Evolutionary conservation across 2,888 invertebrate species (phyloP).

Genomic region (Leptinotarsa tumamoca): DNA sequence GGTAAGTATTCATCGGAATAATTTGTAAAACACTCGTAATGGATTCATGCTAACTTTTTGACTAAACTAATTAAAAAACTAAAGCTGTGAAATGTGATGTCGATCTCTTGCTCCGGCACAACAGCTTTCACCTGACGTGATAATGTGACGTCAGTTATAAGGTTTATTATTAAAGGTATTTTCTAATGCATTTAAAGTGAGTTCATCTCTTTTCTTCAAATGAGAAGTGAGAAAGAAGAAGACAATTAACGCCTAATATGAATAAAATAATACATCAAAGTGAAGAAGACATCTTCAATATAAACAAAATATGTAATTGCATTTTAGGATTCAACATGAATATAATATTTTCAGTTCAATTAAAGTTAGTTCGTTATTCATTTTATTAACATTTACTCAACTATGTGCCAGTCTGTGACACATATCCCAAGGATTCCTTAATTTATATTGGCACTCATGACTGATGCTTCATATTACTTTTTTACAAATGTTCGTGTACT

Average conservation of each 20-base stretch:
- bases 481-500: too few relatives aligned
- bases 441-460: too few relatives aligned
- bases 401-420: too few relatives aligned
- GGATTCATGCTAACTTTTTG: slow-evolving; percentile 30
- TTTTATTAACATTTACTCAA: not conserved
- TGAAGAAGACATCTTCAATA: too few relatives aligned
- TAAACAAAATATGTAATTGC: too few relatives aligned
- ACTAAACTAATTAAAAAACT: slow-evolving; percentile 36
- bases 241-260: not conserved
- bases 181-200: not conserved
- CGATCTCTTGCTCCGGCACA: slow-evolving; percentile 49
- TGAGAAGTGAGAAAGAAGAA: not conserved
- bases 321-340: too few relatives aligned
- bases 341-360: not conserved
- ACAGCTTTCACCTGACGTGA: slow-evolving; percentile 55
- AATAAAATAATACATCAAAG: too few relatives aligned
- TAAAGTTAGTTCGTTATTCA: not conserved
- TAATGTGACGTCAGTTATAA: slow-evolving; percentile 53
- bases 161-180: not conserved
- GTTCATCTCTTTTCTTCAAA: not conserved
- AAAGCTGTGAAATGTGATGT: slow-evolving; percentile 28
- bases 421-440: too few relatives aligned
- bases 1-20: slow-evolving; percentile 23
- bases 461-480: too few relatives aligned
- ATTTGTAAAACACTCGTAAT: slow-evolving; percentile 16